Base-by-base conservation (phyloP, 2,113 vertebrate genomes). In the Eurypyga helias region DNA sequence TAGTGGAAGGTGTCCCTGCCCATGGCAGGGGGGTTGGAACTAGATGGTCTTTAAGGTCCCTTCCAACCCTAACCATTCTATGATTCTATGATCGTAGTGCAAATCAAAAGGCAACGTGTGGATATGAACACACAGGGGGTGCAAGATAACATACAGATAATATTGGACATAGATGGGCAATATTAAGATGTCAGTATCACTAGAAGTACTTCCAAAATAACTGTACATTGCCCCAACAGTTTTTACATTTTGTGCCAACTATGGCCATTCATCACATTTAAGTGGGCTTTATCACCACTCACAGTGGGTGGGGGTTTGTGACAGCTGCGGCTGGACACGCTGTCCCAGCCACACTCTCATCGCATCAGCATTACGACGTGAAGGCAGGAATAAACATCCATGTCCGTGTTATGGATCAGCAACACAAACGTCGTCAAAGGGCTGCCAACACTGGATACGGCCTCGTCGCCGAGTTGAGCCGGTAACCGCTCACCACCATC, bases 161-260 rank as follows among this genome's bases (percentile, higher is more conserved):
- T 4, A 29, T 0, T 10, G 21, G 51, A 48, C 28, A 52, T 0
- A 36, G 12, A 45, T 6, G 66, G 14, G 36, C 51, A 83, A 33
- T 14, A 46, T 16, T 49, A 58, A 33, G 29, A 82, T 11, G 33
- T 67, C 13, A 24, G 33, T 31, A 55, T 6, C 0, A 0, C 46
- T 66, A 41, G 15, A 58, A 84, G 2, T 12, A n/a, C 45, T 17
- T 61, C 62, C 45, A 64, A 29, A 83, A 57, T 25, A 60, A 62
- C 52, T 55, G 4, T 3, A 21, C 18, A 16, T 34, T 52, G 13
- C 26, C 17, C 9, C 21, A 33, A 21, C 9, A 13, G 33, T n/a
- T 62, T 43, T 73, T 24, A 38, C 17, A 31, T 62, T 17, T 41
- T 49, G 7, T 60, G 31, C 15, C 51, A 78, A 41, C 33, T 12